Percentiles rank a stretch among this genome's conserved stretches.
Evolutionary conservation across 2,888 invertebrate species (phyloP).

Genomic region (Geophilus truncorum): DNA sequence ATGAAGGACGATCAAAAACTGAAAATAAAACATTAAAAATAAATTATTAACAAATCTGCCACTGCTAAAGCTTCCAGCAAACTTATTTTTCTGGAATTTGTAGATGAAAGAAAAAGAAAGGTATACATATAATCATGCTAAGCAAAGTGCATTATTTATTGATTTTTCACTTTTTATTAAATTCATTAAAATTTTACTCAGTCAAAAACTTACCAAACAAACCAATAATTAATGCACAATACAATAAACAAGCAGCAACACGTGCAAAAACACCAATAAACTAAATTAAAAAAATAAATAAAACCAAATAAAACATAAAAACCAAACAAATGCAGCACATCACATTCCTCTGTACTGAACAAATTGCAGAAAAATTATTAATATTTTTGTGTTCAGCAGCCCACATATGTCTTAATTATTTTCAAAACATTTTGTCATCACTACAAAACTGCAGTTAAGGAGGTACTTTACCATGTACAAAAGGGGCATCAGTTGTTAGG

Average conservation of each 20-base stretch:
- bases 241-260: neutral
- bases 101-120: neutral
- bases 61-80: neutral
- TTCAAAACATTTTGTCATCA: neutral
- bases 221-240: neutral
- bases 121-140: neutral
- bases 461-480: slow-evolving; percentile 43
- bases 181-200: neutral
- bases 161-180: neutral
- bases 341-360: neutral
- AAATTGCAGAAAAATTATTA: neutral
- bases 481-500: neutral
- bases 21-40: slow-evolving; percentile 44
- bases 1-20: slow-evolving; percentile 84
- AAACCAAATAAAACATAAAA: neutral
- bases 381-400: neutral
- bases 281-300: neutral
- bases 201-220: neutral
- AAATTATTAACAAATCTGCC: neutral
- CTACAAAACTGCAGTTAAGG: slow-evolving; percentile 29
- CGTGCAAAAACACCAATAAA: no score
- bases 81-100: neutral
- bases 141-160: neutral
- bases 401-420: neutral
- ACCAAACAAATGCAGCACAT: neutral